Evolutionary conservation across 2,113 vertebrate genomes (phyloP).

Genomic region (Theristicus caerulescens): DNA sequence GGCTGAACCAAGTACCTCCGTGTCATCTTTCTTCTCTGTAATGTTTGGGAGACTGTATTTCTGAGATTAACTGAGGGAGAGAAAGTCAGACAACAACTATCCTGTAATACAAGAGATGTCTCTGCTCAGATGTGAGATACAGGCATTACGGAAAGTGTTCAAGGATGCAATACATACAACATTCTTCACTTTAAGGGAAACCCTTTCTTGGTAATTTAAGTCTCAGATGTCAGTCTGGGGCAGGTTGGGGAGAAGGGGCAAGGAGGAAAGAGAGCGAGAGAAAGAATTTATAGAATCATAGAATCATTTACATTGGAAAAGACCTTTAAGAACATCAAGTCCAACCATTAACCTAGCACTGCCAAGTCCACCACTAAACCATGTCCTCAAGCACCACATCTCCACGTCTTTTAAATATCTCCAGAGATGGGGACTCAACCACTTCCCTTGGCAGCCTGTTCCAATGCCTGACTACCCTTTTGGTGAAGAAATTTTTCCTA

Average conservation of each 20-base stretch:
- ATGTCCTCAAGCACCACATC: too few relatives aligned
- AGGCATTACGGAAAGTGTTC: neutral
- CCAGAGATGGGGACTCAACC: too few relatives aligned
- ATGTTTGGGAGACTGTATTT: neutral
- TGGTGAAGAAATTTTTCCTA: too few relatives aligned
- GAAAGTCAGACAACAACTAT: neutral
- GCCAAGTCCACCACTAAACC: too few relatives aligned
- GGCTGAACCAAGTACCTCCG: neutral
- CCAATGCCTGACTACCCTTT: too few relatives aligned
- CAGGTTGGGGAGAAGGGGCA: accelerated
- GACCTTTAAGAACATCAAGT: neutral
- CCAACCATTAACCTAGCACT: neutral
- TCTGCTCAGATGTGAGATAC: neutral
- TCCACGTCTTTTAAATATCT: too few relatives aligned
- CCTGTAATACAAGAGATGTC: neutral
- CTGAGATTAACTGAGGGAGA: neutral
- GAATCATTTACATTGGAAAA: neutral
- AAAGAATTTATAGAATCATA: neutral
- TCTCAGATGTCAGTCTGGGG: accelerated
- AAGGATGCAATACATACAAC: neutral
- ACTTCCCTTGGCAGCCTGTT: too few relatives aligned
- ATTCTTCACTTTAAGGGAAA: neutral
- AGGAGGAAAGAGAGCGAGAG: neutral
- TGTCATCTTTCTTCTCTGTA: neutral
- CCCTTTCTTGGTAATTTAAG: neutral